Percentiles rank a stretch among this genome's conserved stretches.
phyloP scores from a whole-genome alignment of 2,797 vertebrate species.

The Caiman crocodilus region DNA sequence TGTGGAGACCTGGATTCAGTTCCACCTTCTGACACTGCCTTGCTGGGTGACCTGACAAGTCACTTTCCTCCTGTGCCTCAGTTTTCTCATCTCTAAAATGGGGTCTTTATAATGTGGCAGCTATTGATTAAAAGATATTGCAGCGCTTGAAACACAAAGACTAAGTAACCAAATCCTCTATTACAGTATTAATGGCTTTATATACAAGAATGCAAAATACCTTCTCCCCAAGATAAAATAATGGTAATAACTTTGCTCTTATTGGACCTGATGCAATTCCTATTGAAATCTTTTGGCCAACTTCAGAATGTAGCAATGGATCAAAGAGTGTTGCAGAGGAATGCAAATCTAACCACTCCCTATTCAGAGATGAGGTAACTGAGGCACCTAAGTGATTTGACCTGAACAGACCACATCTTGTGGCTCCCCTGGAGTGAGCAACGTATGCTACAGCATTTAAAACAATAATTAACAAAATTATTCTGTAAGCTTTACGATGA shows the following conservation, averaged over 20 bases:
- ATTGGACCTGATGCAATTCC: not conserved
- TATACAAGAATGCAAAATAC: not conserved
- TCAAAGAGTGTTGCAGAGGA: conserved; percentile 46
- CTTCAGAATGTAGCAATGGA: not conserved
- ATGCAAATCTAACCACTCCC: not conserved
- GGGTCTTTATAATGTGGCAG: not conserved
- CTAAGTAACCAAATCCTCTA: not conserved
- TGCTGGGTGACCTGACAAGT: not conserved
- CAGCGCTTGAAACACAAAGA: too few relatives aligned
- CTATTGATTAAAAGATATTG: too few relatives aligned
- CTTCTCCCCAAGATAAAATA: not conserved
- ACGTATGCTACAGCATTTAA: conserved; percentile 61
- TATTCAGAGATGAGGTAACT: not conserved
- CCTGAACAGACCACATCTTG: conserved; percentile 40
- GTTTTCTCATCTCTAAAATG: conserved; percentile 7
- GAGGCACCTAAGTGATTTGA: conserved; percentile 41
- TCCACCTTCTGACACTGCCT: fast-evolving
- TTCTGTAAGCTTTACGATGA: not conserved
- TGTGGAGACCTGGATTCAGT: fast-evolving
- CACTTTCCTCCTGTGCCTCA: not conserved
- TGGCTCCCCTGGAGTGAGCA: conserved; percentile 13
- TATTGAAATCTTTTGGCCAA: not conserved
- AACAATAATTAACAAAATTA: not conserved
- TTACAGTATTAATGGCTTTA: not conserved
- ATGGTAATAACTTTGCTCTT: not conserved